Conservation (phyloP, 2,888 invertebrate genomes). For the Ferdinandea cuprea region DNA sequence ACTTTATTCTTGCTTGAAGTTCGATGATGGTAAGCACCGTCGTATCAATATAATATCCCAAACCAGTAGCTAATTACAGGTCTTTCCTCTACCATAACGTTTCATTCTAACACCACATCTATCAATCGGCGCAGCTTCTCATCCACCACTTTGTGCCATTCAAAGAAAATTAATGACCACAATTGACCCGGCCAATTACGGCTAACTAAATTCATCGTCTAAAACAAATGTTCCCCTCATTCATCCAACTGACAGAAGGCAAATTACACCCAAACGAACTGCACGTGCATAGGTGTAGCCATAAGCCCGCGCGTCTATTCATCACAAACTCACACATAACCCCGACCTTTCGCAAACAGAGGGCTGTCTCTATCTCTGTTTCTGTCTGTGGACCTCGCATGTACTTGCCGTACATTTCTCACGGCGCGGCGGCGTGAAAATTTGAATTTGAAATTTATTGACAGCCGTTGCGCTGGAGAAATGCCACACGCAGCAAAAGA, state of each 20-base stretch:
- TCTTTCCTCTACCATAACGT: background rate
- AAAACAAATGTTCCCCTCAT: constrained; percentile 63
- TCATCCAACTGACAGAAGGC: constrained; percentile 55
- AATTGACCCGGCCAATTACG: constrained; percentile 67
- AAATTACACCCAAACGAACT: constrained; percentile 62
- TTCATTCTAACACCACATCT: constrained; percentile 58
- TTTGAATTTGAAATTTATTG: constrained; percentile 70
- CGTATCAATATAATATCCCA: background rate
- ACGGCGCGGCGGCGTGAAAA: constrained; percentile 65
- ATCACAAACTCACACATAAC: constrained; percentile 39
- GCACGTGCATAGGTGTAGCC: constrained; percentile 26
- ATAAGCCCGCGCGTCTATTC: background rate
- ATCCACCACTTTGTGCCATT: constrained; percentile 27
- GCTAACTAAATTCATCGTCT: constrained; percentile 57
- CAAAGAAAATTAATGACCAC: constrained; percentile 60
- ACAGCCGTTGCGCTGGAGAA: constrained; percentile 34
- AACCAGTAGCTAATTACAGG: constrained; percentile 58
- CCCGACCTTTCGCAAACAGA: constrained; percentile 47
- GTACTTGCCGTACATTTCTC: constrained; percentile 16
- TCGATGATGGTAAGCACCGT: background rate
- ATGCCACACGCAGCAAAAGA: constrained; percentile 68
- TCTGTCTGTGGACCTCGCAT: background rate
- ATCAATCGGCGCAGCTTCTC: constrained; percentile 31
- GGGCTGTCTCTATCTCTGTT: too few relatives aligned
- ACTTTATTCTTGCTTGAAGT: constrained; percentile 10